These are phyloP conservation scores for Drosophila saltans DNA, from an alignment of 1,140 invertebrate species.

Conservation along the genomic window DNA sequence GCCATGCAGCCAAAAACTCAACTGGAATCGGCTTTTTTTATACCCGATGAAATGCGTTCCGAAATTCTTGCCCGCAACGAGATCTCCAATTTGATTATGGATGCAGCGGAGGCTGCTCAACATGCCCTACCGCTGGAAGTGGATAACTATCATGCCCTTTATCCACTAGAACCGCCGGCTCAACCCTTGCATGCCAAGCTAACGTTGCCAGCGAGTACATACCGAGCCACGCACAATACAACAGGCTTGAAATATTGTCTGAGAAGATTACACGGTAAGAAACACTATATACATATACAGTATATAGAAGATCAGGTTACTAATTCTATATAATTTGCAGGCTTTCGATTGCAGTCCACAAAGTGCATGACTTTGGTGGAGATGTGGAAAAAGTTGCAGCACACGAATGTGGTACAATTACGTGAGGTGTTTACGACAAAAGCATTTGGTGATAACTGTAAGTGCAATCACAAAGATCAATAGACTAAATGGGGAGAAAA, in stretches of 20 bases:
- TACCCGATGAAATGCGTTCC: conserved; percentile 89
- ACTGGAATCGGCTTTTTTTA: conserved; percentile 88
- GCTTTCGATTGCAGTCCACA: conserved; percentile 90
- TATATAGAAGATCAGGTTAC: not conserved
- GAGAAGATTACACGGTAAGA: conserved; percentile 91
- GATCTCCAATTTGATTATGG: conserved; percentile 85
- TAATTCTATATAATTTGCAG: conserved; percentile 32
- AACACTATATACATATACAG: not conserved
- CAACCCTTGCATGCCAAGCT: conserved; percentile 88
- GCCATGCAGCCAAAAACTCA: conserved; percentile 83
- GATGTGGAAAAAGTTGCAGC: conserved; percentile 96
- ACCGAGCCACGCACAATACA: conserved; percentile 95
- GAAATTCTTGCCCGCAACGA: conserved; percentile 91
- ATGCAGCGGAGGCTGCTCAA: conserved; percentile 85
- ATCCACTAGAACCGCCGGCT: conserved; percentile 91
- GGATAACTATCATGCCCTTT: conserved; percentile 95
- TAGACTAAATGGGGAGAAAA: not conserved
- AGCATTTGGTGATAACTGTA: conserved; percentile 97
- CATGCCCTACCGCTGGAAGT: conserved; percentile 92
- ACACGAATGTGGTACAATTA: conserved; percentile 96
- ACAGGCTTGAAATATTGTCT: conserved; percentile 94
- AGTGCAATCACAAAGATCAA: conserved; percentile 49
- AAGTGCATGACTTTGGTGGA: conserved; percentile 94
- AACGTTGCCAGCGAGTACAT: conserved; percentile 91
- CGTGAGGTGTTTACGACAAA: conserved; percentile 98